phyloP scores from a whole-genome alignment of 2,888 invertebrate species.

The Cephus sareptanus region DNA sequence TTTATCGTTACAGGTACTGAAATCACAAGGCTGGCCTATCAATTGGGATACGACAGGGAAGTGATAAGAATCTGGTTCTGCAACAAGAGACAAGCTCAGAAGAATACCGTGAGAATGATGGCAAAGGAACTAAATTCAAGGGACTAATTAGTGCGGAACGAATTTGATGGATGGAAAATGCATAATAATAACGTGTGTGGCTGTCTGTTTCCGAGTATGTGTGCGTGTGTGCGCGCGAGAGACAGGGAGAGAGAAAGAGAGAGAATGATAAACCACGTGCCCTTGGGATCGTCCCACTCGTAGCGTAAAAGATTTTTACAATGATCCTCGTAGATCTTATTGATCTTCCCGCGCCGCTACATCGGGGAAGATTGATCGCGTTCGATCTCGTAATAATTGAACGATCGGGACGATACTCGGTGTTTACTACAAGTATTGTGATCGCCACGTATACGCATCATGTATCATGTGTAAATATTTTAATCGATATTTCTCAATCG shows the following conservation, averaged over 20 bases:
- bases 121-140: slow-evolving; percentile 30
- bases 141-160: neutral
- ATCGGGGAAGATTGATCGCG: neutral
- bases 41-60: slow-evolving; percentile 96
- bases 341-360: neutral
- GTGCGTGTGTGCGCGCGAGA: neutral
- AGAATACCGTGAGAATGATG: slow-evolving; percentile 97
- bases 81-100: slow-evolving; percentile 96
- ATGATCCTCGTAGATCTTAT: neutral
- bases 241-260: neutral
- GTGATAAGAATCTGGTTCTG: slow-evolving; percentile 99
- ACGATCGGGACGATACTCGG: neutral
- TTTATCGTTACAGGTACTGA: slow-evolving; percentile 80
- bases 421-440: slow-evolving; percentile 46
- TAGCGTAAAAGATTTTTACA: neutral
- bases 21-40: slow-evolving; percentile 95
- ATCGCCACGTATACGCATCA: slow-evolving; percentile 63
- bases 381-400: neutral
- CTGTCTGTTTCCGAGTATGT: neutral
- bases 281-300: neutral
- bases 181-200: neutral
- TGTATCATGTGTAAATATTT: slow-evolving; percentile 63
- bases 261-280: neutral
- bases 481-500: slow-evolving; percentile 30
- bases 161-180: neutral